Evolutionary conservation across 2,888 invertebrate species (phyloP), one percentile per base, ranked within the genome.

Genomic region (Proisotoma minuta): DNA sequence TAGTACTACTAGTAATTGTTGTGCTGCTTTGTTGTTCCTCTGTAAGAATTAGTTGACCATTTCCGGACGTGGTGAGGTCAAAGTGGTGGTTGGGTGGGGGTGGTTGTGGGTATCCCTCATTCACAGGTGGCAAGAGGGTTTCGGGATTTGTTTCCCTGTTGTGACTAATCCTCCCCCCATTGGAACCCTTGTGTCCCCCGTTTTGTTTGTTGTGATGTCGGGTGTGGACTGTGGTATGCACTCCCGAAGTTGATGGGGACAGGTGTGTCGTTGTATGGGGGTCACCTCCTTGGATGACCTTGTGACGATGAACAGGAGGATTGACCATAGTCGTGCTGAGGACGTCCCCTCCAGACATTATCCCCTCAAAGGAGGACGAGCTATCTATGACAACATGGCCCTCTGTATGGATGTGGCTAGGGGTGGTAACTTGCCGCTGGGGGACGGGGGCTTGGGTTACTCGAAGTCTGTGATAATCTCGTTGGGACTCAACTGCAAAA

Each of bases 1-100:
- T 75, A 76, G 79, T 73, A 77, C 79, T 73, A 78, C 74, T 68
- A 10, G 75, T 70, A 24, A 71, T 57, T 2, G 74, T 72, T n/a
- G 73, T 74, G 24, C 69, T 65, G 20, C 22, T 53, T n/a, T n/a
- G n/a, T n/a, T n/a, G n/a, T 40, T 57, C 59, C 10, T 29, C 59
- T 12, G 57, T 57, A 3, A 49, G n/a, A 15, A 28, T 4, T 43
- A 28, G 60, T 4, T 47, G 10, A 15, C 43, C 43, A 8, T 10
- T 15, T 4, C 15, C 5, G 18, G 43, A 5, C 5, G 43, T 43
- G 4, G 43, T 43, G 18, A 12, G 29, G 18, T 39, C 22, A 10
- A 53, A 47, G 26, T 50, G 18, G 39, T 60, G 43, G 18, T 27
- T 53, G n/a, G 34, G 34, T 43, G 18, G 18, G 5, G 18, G 10